Evolutionary conservation across 2,113 vertebrate species (phyloP), one percentile per base, ranked within the genome.

Genomic region (Phalacrocorax pelagicus): DNA sequence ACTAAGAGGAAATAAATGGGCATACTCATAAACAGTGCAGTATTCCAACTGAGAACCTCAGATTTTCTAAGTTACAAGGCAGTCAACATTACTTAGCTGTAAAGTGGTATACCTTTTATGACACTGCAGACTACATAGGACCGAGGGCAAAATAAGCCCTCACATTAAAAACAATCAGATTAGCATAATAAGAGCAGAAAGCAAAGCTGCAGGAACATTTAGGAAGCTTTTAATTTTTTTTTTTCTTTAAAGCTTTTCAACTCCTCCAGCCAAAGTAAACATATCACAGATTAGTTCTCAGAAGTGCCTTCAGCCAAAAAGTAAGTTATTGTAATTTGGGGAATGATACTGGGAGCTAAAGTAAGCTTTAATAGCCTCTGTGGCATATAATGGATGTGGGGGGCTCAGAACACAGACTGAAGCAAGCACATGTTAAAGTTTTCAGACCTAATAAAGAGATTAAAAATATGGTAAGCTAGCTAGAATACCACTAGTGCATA

Each of bases 141-240:
- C 79, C 71, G 71, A 93, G 44, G 82, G 96, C 94, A 95, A 96
- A 93, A 96, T 65, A 94, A 95, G 59, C 36, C 90, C 93, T 96
- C 67, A 44, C 69, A 92, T 95, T 94, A 93, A 94, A 96, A 95
- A 78, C 86, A 92, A 90, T 80, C 79, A 84, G 88, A 96, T 96
- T 96, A 96, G 90, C 95, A 96, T 96, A 97, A 88, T 93, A 92
- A 54, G 38, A 94, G 72, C 40, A 84, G 90, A 90, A 96, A 93
- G 65, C 47, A 95, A 92, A 96, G 61, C 92, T 84, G 80, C 15
- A 0, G 82, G 49, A 96, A 93, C 72, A 90, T 92, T 96, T 90
- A 74, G 66, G 79, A 69, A 96, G 90, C 80, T 93, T 96, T 94
- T 92, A 88, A 24, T 38, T n/a, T 69, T 51, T 81, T 51, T 93